A percentile compares a stretch with the other conserved stretches of the same genome.
These are phyloP conservation scores for Dryococelus australis DNA, from an alignment of 2,888 invertebrate genomes.

Conservation along the genomic window DNA sequence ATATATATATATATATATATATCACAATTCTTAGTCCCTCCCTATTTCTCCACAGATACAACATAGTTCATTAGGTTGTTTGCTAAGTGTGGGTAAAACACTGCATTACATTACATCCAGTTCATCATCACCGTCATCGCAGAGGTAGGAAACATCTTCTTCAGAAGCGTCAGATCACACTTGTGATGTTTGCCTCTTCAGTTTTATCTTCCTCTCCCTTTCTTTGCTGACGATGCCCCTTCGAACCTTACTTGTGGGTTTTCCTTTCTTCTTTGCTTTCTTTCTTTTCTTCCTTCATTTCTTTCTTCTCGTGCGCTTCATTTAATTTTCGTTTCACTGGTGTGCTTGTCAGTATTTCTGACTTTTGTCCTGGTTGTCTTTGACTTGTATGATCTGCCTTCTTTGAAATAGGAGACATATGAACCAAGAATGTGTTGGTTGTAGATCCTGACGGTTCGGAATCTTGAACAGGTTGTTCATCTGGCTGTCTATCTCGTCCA, in stretches of 20 bases:
- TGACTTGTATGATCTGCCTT: too few relatives aligned
- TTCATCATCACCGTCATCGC: not conserved
- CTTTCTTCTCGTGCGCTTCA: not conserved
- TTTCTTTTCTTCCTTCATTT: not conserved
- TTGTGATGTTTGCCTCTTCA: not conserved
- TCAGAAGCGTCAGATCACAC: not conserved
- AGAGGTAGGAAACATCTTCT: too few relatives aligned
- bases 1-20: too few relatives aligned
- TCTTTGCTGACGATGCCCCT: not conserved
- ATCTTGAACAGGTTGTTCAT: too few relatives aligned
- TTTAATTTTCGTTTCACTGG: not conserved
- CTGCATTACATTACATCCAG: not conserved
- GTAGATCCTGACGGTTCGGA: too few relatives aligned
- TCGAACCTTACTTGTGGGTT: too few relatives aligned
- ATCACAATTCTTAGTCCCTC: not conserved
- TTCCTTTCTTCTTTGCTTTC: not conserved
- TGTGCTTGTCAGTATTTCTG: too few relatives aligned
- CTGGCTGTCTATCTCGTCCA: not conserved
- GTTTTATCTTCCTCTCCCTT: not conserved
- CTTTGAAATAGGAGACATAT: too few relatives aligned
- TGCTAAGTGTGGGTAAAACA: not conserved
- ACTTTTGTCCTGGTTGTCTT: too few relatives aligned
- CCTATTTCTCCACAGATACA: constrained; percentile 21
- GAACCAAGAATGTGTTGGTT: too few relatives aligned
- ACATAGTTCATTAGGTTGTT: not conserved